Conservation (phyloP, 1,140 invertebrate species). For the Andrena cerasifolii region DNA sequence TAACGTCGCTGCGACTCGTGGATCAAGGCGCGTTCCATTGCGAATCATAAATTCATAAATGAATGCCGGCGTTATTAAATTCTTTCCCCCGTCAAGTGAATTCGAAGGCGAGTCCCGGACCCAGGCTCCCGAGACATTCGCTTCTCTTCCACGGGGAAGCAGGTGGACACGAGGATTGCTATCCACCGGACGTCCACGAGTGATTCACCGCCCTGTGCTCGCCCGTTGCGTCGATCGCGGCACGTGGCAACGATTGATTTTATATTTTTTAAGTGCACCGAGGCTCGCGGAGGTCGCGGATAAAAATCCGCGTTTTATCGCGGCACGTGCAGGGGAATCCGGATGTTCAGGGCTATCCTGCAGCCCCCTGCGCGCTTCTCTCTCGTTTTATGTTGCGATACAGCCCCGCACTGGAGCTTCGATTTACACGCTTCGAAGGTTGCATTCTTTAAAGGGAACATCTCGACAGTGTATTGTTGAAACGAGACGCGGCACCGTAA, state of each 20-base stretch:
- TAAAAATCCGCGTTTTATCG: constrained; percentile 28
- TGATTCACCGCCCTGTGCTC: not conserved
- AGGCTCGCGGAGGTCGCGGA: not conserved
- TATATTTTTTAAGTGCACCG: constrained; percentile 29
- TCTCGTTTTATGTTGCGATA: not conserved
- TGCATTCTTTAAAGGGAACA: not conserved
- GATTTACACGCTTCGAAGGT: not conserved
- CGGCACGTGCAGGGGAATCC: not conserved
- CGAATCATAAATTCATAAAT: too few species aligned
- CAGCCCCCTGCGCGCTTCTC: not conserved
- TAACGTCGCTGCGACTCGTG: too few species aligned
- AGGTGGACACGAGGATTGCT: not conserved
- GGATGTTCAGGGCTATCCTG: constrained; percentile 7
- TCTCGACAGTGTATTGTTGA: not conserved
- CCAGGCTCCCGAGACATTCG: not conserved
- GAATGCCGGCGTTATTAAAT: too few species aligned
- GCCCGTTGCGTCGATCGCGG: not conserved
- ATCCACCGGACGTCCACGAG: not conserved
- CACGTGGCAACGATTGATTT: constrained; percentile 21
- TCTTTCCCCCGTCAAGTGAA: too few species aligned
- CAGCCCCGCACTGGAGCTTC: not conserved
- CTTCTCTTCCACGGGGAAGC: not conserved
- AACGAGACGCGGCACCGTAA: not conserved
- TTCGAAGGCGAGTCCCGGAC: not conserved
- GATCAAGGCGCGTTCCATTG: too few species aligned